Percentiles rank a stretch among this genome's conserved stretches.
These are phyloP conservation scores for Apamea anceps DNA, from an alignment of 2,888 invertebrate species.

Conservation along the genomic window DNA sequence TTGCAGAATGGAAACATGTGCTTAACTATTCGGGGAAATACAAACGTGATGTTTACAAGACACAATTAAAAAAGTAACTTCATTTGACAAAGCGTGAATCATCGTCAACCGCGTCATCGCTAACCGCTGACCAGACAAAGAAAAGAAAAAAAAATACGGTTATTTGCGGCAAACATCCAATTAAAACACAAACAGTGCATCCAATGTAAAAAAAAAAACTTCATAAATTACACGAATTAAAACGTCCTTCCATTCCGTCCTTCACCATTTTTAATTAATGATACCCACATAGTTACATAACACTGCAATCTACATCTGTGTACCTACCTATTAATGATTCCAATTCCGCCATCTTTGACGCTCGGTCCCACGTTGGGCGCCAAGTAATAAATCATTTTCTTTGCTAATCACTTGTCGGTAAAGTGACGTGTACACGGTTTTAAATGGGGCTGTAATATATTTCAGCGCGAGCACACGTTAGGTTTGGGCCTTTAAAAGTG, in stretches of 20 bases:
- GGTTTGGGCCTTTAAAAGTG: background rate
- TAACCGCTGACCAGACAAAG: background rate
- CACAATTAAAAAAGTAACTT: background rate
- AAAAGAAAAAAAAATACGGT: background rate
- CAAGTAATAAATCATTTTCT: slow-evolving; percentile 56
- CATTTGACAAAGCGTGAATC: background rate
- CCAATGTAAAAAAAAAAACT: background rate
- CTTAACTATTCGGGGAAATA: too few species aligned
- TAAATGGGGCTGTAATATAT: slow-evolving; percentile 5
- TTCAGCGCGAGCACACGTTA: background rate
- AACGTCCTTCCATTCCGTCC: background rate
- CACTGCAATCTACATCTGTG: slow-evolving; percentile 22
- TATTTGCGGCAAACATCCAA: background rate
- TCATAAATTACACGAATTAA: slow-evolving; percentile 17
- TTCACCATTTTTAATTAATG: slow-evolving; percentile 27
- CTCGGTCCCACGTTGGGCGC: slow-evolving; percentile 47
- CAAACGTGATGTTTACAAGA: too few species aligned
- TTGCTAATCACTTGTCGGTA: slow-evolving; percentile 30
- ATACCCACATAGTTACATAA: slow-evolving; percentile 14
- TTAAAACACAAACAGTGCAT: background rate
- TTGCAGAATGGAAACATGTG: too few species aligned
- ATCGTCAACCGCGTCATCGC: background rate
- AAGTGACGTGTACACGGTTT: slow-evolving; percentile 19
- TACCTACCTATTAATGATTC: background rate
- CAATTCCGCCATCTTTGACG: slow-evolving; percentile 29